These are phyloP conservation scores for Aythya baeri DNA, from an alignment of 2,113 vertebrate genomes.

Conservation along the genomic window DNA sequence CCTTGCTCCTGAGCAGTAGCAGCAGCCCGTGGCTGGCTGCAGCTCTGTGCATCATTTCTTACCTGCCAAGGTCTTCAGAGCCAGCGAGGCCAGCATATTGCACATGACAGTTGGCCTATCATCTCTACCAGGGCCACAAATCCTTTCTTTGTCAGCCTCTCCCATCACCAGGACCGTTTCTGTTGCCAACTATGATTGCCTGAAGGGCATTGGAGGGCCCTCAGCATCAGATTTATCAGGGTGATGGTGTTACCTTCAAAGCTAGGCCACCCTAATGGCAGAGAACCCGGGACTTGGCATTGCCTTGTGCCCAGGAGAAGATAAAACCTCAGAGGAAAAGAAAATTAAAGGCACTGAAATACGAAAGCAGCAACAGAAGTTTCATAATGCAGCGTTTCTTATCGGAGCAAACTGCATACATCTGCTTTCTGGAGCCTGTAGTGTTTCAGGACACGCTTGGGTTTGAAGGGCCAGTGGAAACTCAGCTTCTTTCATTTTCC, in stretches of 20 bases:
- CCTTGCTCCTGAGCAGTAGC: neutral
- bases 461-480: neutral
- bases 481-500: neutral
- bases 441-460: neutral
- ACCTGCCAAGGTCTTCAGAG: neutral
- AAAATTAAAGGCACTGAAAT: neutral
- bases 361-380: neutral
- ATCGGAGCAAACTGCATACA: neutral
- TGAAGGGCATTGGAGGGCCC: neutral
- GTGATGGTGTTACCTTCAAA: neutral
- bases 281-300: neutral
- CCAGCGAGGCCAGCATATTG: neutral
- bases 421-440: neutral
- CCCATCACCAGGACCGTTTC: neutral
- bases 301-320: neutral
- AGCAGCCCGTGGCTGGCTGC: neutral
- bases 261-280: neutral
- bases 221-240: neutral
- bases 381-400: neutral
- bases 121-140: neutral
- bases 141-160: neutral
- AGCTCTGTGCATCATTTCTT: neutral
- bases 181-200: neutral
- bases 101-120: neutral
- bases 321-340: conserved; percentile 2